These are phyloP conservation scores for Drosophila azteca DNA, from an alignment of 1,140 invertebrate species.

Conservation along the genomic window DNA sequence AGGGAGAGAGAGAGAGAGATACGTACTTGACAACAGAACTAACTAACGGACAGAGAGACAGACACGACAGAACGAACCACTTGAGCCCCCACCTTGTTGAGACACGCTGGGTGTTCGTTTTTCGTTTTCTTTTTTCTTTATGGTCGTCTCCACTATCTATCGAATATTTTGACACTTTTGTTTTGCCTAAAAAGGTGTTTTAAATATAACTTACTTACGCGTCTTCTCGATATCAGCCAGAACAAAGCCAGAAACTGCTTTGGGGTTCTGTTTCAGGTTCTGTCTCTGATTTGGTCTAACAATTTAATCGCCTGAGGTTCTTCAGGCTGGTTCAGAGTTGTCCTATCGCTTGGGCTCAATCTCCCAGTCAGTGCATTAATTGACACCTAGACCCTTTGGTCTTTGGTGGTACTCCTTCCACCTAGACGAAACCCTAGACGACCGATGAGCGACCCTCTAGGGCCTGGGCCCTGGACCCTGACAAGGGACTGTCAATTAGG, in stretches of 20 bases:
- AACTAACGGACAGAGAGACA: not conserved
- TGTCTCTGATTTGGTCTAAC: constrained; percentile 44
- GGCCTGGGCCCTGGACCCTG: constrained; percentile 15
- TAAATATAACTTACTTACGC: constrained; percentile 70
- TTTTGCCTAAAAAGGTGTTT: constrained; percentile 77
- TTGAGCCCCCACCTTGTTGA: constrained; percentile 11
- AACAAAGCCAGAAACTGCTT: constrained; percentile 16
- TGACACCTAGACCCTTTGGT: constrained; percentile 55
- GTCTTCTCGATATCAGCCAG: constrained; percentile 19
- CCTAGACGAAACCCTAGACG: constrained; percentile 18
- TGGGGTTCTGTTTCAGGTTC: constrained; percentile 3
- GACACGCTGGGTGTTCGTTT: constrained; percentile 73
- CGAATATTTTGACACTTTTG: constrained; percentile 79
- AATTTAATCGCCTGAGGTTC: constrained; percentile 63
- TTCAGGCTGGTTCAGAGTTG: constrained; percentile 9
- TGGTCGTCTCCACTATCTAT: constrained; percentile 41
- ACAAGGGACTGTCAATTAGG: constrained; percentile 76
- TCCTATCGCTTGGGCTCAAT: constrained; percentile 69
- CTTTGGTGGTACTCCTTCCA: constrained; percentile 5
- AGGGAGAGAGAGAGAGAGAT: constrained; percentile 1
- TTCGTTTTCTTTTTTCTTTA: constrained; percentile 42
- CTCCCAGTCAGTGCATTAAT: constrained; percentile 64
- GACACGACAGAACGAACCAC: constrained; percentile 18
- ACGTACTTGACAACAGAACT: constrained; percentile 27
- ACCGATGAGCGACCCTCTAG: not conserved